Percentiles rank a stretch among this genome's conserved stretches.
These are phyloP conservation scores for Magallana gigas DNA, from an alignment of 1,140 invertebrate genomes.

Conservation along the genomic window DNA sequence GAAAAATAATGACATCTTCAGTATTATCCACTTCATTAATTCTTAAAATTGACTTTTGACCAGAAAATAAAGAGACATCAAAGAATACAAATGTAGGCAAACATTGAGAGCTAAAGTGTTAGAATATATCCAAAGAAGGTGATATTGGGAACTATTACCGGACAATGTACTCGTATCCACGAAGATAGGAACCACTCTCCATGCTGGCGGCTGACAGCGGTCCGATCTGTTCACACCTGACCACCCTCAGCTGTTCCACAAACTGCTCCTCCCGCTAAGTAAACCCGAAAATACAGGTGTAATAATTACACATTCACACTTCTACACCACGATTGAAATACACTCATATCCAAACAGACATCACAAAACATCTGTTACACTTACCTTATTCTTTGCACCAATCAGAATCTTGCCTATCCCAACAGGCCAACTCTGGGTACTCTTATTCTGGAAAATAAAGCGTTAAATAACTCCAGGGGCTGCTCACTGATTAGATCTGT, in stretches of 20 bases:
- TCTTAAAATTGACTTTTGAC: too few relatives aligned
- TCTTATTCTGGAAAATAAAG: slow-evolving; percentile 64
- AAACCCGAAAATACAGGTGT: slow-evolving; percentile 48
- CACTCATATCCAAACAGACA: too few relatives aligned
- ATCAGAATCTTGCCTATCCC: slow-evolving; percentile 83
- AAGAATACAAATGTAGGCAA: too few relatives aligned
- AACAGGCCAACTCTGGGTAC: slow-evolving; percentile 82
- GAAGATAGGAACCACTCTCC: slow-evolving; percentile 87
- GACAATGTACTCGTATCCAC: slow-evolving; percentile 90
- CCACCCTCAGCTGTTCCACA: slow-evolving; percentile 66
- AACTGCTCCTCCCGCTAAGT: slow-evolving; percentile 71
- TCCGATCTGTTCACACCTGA: slow-evolving; percentile 82
- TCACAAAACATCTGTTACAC: not conserved
- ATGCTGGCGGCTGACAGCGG: slow-evolving; percentile 83
- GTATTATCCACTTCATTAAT: too few relatives aligned
- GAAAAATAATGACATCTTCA: too few relatives aligned
- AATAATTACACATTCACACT: too few relatives aligned
- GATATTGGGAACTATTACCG: slow-evolving; percentile 78
- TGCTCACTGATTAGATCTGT: too few relatives aligned
- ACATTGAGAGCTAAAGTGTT: too few relatives aligned
- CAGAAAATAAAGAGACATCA: too few relatives aligned
- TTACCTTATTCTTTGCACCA: slow-evolving; percentile 79
- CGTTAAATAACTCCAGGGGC: too few relatives aligned
- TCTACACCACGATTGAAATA: too few relatives aligned
- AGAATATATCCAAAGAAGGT: too few relatives aligned